Evolutionary conservation across 2,888 invertebrate genomes (phyloP), one percentile per base, ranked within the genome.

Genomic region (Caradrina kadenii): DNA sequence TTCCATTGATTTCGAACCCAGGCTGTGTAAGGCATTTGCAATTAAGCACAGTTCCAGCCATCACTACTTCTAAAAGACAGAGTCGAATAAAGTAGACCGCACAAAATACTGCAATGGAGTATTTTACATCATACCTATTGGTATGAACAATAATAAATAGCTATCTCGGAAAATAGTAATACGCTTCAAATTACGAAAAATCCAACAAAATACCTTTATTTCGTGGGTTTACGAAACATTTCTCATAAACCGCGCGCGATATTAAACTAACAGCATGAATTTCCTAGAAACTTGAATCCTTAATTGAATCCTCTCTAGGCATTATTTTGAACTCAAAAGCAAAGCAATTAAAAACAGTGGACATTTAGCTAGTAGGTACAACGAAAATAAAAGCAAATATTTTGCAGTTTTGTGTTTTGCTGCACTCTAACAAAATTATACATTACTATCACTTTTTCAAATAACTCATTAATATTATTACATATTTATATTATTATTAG

Each of bases 281-380:
- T 26, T n/a, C 5, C 17, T 22, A 8, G 22, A 21, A n/a, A 15
- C 19, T 53, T n/a, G n/a, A n/a, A n/a, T n/a, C n/a, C n/a, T 59
- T 48, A 22, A 35, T 60, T 50, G 11, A 59, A 54, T 19, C 49
- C 31, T 13, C 39, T 39, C 10, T 10, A 26, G 21, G 17, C 10
- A 6, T 22, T 45, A 35, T 19, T 72, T 49, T 26, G 31, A 60
- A 71, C 50, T 39, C n/a, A 39, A 71, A 71, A 52, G 54, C 19
- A 45, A 70, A 59, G 42, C 35, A 52, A 66, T 73, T 31, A 13
- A 48, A 72, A 61, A n/a, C 22, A 21, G 13, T n/a, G 15, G 10
- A 19, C 15, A 50, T 26, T 50, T 11, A 1, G 19, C 21, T 7
- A 0, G 21, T n/a, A n/a, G n/a, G n/a, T 49, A 39, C 60, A 35